Evolutionary conservation across 1,140 invertebrate species (phyloP).

Genomic region (Oreohelix idahoensis): DNA sequence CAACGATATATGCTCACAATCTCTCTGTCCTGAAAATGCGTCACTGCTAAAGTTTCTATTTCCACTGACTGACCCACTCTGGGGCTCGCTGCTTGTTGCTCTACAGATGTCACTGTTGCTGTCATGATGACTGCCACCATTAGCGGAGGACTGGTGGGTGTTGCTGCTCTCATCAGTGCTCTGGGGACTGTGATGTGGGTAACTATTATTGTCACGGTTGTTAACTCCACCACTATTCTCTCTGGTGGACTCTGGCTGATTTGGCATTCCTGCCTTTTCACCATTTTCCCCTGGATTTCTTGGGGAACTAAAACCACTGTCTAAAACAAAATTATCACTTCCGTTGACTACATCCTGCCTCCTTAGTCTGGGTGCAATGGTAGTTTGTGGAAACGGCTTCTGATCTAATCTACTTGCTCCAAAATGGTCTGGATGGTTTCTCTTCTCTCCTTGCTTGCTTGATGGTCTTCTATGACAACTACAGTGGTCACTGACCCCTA

Average conservation of each 20-base stretch:
- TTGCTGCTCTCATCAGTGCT: not conserved
- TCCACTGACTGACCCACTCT: conserved; percentile 1
- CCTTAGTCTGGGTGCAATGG: not conserved
- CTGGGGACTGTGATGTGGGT: not conserved
- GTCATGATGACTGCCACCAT: not conserved
- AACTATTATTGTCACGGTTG: not conserved
- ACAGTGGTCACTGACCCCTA: not conserved
- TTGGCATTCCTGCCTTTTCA: not conserved
- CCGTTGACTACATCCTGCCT: not conserved
- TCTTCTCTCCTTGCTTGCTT: not conserved
- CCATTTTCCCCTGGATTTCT: conserved; percentile 44
- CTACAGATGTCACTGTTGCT: conserved; percentile 7
- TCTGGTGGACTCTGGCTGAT: not conserved
- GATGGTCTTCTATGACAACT: not conserved
- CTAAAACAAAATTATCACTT: not conserved
- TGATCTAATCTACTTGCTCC: not conserved
- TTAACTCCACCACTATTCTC: not conserved
- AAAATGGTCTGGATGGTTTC: too few relatives aligned
- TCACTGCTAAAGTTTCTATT: not conserved
- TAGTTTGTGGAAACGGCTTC: too few relatives aligned
- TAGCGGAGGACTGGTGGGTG: not conserved
- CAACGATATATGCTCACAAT: not conserved
- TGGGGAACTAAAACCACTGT: conserved; percentile 61
- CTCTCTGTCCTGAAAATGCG: not conserved
- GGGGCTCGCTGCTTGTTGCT: conserved; percentile 4